Evolutionary conservation across 1,140 invertebrate species (phyloP), one percentile per base, ranked within the genome.

Genomic region (Atta texana): DNA sequence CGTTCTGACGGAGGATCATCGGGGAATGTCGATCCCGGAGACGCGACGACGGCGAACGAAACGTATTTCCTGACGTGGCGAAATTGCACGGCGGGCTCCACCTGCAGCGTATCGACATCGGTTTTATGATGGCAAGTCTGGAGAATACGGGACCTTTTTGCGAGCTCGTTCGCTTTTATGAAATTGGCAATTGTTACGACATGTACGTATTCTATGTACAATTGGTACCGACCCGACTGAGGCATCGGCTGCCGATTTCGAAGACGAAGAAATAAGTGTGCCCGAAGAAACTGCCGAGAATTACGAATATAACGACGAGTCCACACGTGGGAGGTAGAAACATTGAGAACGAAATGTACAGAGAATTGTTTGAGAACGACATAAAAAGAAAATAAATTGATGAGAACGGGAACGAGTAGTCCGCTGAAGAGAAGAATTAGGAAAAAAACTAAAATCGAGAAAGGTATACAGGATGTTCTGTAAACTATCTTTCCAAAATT

Each of bases 101-200:
- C 12, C 24, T 74, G 80, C 68, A 74, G 44, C 51, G 4, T 76
- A 88, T 81, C 87, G 85, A 86, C 64, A 44, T 82, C 57, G 69
- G n/a, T 89, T 89, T 89, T 89, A 90, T 88, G 89, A 90, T 59
- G 72, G 14, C 71, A 21, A n/a, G 12, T 80, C 63, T 55, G 44
- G 7, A 39, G 77, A 69, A 80, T 81, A 71, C 49, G 64, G 31
- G 57, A 21, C 28, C 76, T 59, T 82, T 64, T 69, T 59, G 82
- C 82, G 28, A 77, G 61, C 3, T 86, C 86, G 86, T 89, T 86
- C 31, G 68, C 81, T 91, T 91, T 89, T 91, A 89, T 88, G 88
- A 89, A 89, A 89, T 90, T 44, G 87, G 86, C 76, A 59, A 90
- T 81, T 87, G 85, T 87, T 87, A 87, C 74, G 80, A 89, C 59